Conservation (phyloP, 2,113 vertebrate genomes). For the Tragelaphus strepsiceros region DNA sequence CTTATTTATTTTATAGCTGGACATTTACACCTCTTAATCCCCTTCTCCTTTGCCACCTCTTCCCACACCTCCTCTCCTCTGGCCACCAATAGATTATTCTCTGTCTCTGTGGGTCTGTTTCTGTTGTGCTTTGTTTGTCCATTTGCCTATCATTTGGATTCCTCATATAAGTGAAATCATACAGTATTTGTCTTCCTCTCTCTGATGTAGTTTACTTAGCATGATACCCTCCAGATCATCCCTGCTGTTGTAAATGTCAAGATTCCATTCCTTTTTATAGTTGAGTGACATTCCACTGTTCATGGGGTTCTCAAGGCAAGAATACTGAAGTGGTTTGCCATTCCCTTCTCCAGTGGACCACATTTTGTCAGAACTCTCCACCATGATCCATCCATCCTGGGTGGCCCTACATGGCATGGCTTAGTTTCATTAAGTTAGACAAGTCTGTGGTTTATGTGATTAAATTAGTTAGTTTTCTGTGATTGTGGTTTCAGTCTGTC, state of each 20-base stretch:
- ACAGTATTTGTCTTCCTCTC: not conserved
- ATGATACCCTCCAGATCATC: not conserved
- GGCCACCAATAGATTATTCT: not conserved
- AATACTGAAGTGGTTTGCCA: not conserved
- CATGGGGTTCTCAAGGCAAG: not conserved
- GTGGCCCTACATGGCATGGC: not conserved
- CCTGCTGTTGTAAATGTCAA: not conserved
- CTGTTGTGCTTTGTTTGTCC: not conserved
- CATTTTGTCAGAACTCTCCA: not conserved
- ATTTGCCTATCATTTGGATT: not conserved
- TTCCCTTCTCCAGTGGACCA: not conserved
- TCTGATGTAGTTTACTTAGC: not conserved
- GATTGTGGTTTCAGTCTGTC: not conserved
- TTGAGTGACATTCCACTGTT: not conserved
- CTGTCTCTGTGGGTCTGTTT: not conserved
- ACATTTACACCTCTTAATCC: not conserved
- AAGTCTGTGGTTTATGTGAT: not conserved
- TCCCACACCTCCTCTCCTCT: not conserved
- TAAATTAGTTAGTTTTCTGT: not conserved
- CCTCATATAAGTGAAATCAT: not conserved
- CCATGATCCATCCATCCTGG: not conserved
- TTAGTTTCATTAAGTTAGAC: not conserved
- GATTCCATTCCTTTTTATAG: not conserved
- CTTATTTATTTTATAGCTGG: not conserved
- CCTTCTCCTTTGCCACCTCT: not conserved